phyloP scores from a whole-genome alignment of 2,113 vertebrate genomes.

The Pangasianodon hypophthalmus region DNA sequence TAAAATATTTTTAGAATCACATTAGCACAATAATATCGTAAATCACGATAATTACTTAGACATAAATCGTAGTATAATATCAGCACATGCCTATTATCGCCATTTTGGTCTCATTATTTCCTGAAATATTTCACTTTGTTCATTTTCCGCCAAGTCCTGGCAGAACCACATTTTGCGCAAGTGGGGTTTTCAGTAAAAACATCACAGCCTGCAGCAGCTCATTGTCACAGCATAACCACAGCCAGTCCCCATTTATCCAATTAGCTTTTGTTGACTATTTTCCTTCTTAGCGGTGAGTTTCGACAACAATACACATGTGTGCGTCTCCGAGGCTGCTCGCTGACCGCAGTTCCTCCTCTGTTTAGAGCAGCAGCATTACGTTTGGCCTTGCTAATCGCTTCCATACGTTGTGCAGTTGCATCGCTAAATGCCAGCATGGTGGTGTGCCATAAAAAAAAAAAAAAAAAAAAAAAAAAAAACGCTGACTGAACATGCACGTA shows the following conservation, averaged over 20 bases:
- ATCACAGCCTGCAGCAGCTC: constrained; percentile 20
- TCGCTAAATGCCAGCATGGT: constrained; percentile 29
- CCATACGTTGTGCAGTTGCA: constrained; percentile 51
- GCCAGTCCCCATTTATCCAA: constrained; percentile 56
- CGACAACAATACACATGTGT: constrained; percentile 56
- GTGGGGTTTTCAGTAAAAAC: constrained; percentile 26
- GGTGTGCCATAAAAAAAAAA: constrained; percentile 18
- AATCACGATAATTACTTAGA: not conserved
- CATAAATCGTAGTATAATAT: not conserved
- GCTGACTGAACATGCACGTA: constrained; percentile 35
- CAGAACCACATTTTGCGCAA: not conserved
- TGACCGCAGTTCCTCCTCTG: constrained; percentile 43
- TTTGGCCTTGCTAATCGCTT: constrained; percentile 57
- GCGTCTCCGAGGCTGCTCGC: constrained; percentile 44
- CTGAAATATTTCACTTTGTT: not conserved
- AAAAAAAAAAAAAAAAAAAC: constrained; percentile 20
- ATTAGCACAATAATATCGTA: not conserved
- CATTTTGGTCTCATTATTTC: not conserved
- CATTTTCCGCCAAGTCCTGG: not conserved
- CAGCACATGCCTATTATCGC: not conserved
- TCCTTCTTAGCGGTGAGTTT: constrained; percentile 55
- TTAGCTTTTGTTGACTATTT: constrained; percentile 58
- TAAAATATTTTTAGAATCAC: not conserved
- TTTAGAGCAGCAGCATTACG: constrained; percentile 45
- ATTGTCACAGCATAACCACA: constrained; percentile 34